Conservation (phyloP, 2,888 invertebrate genomes). For the Pegoplata infirma region DNA sequence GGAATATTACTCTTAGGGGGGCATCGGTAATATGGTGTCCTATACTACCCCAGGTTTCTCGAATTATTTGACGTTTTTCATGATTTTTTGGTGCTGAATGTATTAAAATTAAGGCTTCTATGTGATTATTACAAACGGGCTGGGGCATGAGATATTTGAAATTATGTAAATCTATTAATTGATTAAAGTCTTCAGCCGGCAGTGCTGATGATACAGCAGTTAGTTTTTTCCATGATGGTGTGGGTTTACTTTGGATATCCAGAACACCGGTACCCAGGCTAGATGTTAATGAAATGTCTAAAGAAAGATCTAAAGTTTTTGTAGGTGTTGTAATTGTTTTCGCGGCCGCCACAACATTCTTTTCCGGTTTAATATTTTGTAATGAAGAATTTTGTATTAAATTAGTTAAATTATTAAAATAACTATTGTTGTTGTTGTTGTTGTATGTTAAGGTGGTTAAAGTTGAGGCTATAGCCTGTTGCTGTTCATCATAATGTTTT, state of each 20-base stretch:
- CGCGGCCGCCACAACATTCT: too few relatives aligned
- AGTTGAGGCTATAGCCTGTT: conserved; percentile 12
- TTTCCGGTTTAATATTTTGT: background rate
- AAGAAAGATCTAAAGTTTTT: conserved; percentile 43
- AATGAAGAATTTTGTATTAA: conserved; percentile 62
- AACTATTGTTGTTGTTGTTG: conserved; percentile 53
- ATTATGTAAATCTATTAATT: conserved; percentile 81
- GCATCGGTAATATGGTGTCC: conserved; percentile 71
- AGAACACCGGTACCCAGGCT: conserved; percentile 51
- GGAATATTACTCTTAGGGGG: conserved; percentile 82
- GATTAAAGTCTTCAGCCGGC: conserved; percentile 61
- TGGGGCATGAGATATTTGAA: conserved; percentile 83
- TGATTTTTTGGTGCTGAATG: conserved; percentile 85
- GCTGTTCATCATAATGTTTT: conserved; percentile 19
- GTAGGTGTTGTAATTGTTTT: conserved; percentile 45
- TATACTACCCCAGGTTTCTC: conserved; percentile 85
- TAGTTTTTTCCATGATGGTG: conserved; percentile 49
- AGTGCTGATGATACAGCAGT: conserved; percentile 53
- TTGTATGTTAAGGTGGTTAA: conserved; percentile 28
- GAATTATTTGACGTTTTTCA: conserved; percentile 83
- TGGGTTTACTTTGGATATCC: conserved; percentile 39
- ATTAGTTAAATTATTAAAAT: conserved; percentile 54
- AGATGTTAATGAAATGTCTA: conserved; percentile 46
- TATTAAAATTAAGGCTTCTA: conserved; percentile 82
- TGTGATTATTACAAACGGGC: conserved; percentile 79